Base-by-base conservation (phyloP, 2,888 invertebrate genomes). In the Zygogramma bicolorata region DNA sequence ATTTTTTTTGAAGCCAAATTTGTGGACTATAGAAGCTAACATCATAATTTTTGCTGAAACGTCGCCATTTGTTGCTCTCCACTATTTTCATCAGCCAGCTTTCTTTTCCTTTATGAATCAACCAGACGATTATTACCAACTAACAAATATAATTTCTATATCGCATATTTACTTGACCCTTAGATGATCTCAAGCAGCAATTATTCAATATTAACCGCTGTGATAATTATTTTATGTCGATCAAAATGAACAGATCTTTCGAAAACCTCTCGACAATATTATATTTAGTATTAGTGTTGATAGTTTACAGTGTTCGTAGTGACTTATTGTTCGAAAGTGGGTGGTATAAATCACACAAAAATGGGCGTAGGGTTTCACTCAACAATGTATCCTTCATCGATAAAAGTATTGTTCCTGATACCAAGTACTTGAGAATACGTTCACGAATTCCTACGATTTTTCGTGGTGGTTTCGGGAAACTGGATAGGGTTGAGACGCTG, bases 401-500 rank as follows among this genome's bases (percentile, higher is more conserved):
- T 40, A 73, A 68, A 46, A 68, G 60, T 29, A 20, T 57, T 0
- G 65, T 81, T n/a, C 20, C 66, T 6, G 68, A 79, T 60, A 63
- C 59, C 0, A 59, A 68, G 4, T 81, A 79, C 59, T 65, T 81
- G 20, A 76, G 73, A 62, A 65, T 81, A 7, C 69, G 66, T 34
- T 77, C 75, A 2, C 68, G 68, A 6, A 78, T 81, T 18, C 74
- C 68, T 0, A 57, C 62, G 2, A 66, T 82, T 0, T 62, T 53
- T 6, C 31, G 63, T 22, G 79, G 75, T 7, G 68, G 81, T 6
- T 76, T 84, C 7, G 70, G 75, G 22, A 77, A 80, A 65, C 46
- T 83, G 6, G 71, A 77, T 62, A 73, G 83, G 67, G 78, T 85
- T 77, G 27, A 40, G 29, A 69, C 73, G 10, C 34, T 80, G n/a